These are phyloP conservation scores for Enteromius trimaculatus DNA, from an alignment of 2,797 vertebrate species.

Conservation along the genomic window DNA sequence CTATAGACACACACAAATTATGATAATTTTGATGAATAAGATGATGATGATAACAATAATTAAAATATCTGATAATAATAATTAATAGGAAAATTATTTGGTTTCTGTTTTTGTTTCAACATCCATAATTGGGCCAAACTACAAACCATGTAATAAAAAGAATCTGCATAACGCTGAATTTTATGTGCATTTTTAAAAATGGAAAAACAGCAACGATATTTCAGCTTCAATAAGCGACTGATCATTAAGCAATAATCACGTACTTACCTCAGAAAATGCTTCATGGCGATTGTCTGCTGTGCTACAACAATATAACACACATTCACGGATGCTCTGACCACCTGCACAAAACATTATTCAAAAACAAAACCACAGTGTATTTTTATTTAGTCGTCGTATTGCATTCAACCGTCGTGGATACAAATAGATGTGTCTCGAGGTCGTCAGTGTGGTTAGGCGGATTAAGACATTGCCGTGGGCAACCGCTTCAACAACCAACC, in stretches of 20 bases:
- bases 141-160: background rate
- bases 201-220: background rate
- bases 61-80: background rate
- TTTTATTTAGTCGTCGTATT: background rate
- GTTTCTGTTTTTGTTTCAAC: constrained; percentile 2
- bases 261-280: constrained; percentile 82
- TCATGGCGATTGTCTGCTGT: constrained; percentile 72
- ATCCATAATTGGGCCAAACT: constrained; percentile 5
- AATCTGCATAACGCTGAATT: background rate
- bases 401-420: background rate
- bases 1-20: background rate
- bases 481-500: background rate
- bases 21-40: background rate
- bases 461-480: constrained; percentile 36
- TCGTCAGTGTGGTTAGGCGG: constrained; percentile 14
- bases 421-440: background rate
- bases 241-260: background rate
- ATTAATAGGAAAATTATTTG: background rate
- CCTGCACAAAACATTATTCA: constrained; percentile 42
- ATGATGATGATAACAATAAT: no score
- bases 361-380: background rate
- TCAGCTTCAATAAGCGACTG: constrained; percentile 1
- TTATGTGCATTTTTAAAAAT: background rate
- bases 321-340: constrained; percentile 27
- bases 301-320: constrained; percentile 33